Evolutionary conservation across 2,797 vertebrate species (phyloP), one percentile per base, ranked within the genome.

Genomic region (Antennarius maculatus): DNA sequence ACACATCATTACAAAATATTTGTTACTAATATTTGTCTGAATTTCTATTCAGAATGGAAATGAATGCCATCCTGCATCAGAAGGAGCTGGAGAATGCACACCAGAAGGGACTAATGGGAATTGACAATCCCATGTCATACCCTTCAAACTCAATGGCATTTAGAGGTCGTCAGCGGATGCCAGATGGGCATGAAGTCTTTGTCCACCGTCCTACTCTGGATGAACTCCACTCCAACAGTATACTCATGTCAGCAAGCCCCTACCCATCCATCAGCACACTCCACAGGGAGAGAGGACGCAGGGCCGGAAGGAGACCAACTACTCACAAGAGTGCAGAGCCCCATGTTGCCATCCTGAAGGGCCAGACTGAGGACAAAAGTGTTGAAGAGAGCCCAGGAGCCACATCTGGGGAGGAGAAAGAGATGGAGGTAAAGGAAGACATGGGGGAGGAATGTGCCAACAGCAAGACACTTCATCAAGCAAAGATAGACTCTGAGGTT

Each of bases 1-100:
- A 2, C 23, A 23, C 23, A 17, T 50, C 47, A 28, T 60, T 31
- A 39, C 0, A 23, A 66, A 46, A 54, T 17, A 37, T 53, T 6
- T 52, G 23, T 51, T 7, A 28, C 39, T 56, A 64, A 56, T 67
- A 31, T 63, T 49, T 55, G n/a, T 55, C 34, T 75, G 15, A 50
- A 14, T 27, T 69, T 10, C 45, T 49, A 11, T 58, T 71, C 65
- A 95, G 97, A 84, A 96, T 99, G 95, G 97, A 99, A 90, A 97
- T 98, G 95, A 97, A 94, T 31, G 94, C 96, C 77, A 94, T 98
- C 85, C 92, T 97, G 77, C 97, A 98, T 78, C 96, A 98, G 84
- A 97, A 96, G 75, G 96, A 96, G 80, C 89, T 97, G 81, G 97
- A 97, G 81, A 97, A 95, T 39, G 92, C 94, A 39, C 96, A 97